Conservation (phyloP, 2,888 invertebrate genomes). For the Pyralis farinalis region DNA sequence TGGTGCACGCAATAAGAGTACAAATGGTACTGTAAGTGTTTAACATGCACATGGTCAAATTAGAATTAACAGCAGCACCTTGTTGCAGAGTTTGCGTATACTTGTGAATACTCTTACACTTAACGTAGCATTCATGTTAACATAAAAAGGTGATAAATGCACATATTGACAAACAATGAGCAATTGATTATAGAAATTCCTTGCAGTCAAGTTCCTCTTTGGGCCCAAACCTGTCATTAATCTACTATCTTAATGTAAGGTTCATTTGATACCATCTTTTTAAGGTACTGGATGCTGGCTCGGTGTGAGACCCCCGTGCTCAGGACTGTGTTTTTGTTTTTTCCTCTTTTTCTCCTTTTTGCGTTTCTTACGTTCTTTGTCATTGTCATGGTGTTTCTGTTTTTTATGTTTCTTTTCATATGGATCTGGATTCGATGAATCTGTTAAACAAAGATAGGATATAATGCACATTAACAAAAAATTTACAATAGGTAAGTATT, state of each 20-base stretch:
- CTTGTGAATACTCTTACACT: too few relatives aligned
- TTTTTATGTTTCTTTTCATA: slow-evolving; percentile 98
- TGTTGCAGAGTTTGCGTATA: too few relatives aligned
- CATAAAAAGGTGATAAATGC: too few relatives aligned
- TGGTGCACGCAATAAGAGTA: too few relatives aligned
- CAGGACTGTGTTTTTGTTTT: slow-evolving; percentile 96
- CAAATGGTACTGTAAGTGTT: too few relatives aligned
- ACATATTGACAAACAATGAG: too few relatives aligned
- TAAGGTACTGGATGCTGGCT: slow-evolving; percentile 67
- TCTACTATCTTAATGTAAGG: slow-evolving; percentile 19
- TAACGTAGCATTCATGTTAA: too few relatives aligned
- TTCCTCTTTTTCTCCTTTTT: slow-evolving; percentile 98
- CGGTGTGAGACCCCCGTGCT: slow-evolving; percentile 85
- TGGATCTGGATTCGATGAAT: slow-evolving; percentile 86
- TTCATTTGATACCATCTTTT: slow-evolving; percentile 16
- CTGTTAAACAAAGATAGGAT: slow-evolving; percentile 39
- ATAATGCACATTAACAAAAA: too few relatives aligned
- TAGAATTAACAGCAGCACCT: too few relatives aligned
- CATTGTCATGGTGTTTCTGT: slow-evolving; percentile 95
- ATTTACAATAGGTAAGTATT: too few relatives aligned
- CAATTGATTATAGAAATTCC: too few relatives aligned
- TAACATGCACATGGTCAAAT: too few relatives aligned
- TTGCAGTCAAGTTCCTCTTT: slow-evolving; percentile 36
- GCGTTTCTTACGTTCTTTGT: slow-evolving; percentile 95
- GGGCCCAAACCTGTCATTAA: slow-evolving; percentile 34